Evolutionary conservation across 2,113 vertebrate genomes (phyloP).

Genomic region (Muntiacus muntjak): DNA sequence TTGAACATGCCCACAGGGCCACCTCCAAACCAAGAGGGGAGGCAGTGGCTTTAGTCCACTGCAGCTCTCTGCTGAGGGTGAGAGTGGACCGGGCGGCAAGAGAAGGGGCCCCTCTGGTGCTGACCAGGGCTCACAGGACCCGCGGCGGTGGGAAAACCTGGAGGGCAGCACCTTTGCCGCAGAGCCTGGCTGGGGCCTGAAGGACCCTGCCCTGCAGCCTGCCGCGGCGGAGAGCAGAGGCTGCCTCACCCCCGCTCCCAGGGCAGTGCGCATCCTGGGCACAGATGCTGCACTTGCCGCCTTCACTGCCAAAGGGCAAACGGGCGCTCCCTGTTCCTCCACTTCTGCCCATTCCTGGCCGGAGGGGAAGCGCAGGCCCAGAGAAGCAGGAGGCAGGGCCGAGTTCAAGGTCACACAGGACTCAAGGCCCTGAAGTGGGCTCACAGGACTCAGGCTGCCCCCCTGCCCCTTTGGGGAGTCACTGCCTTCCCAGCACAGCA

Average conservation of each 20-base stretch:
- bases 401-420: background rate
- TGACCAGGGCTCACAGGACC: background rate
- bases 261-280: background rate
- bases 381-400: background rate
- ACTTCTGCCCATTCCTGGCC: background rate
- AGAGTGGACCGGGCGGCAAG: background rate
- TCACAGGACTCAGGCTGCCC: background rate
- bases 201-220: background rate
- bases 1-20: too few relatives aligned
- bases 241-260: background rate
- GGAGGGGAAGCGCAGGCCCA: background rate
- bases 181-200: background rate
- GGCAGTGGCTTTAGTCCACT: background rate
- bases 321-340: accelerated
- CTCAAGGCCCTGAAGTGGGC: background rate
- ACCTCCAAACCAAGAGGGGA: accelerated
- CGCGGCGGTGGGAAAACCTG: accelerated
- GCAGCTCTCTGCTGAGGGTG: background rate
- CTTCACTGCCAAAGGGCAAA: background rate
- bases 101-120: background rate
- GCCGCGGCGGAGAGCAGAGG: accelerated
- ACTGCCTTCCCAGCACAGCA: background rate
- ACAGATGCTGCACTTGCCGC: accelerated
- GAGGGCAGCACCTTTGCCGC: background rate
- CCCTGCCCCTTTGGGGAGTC: background rate